Conservation (phyloP, 1,140 invertebrate species). For the Nebria ingens region DNA sequence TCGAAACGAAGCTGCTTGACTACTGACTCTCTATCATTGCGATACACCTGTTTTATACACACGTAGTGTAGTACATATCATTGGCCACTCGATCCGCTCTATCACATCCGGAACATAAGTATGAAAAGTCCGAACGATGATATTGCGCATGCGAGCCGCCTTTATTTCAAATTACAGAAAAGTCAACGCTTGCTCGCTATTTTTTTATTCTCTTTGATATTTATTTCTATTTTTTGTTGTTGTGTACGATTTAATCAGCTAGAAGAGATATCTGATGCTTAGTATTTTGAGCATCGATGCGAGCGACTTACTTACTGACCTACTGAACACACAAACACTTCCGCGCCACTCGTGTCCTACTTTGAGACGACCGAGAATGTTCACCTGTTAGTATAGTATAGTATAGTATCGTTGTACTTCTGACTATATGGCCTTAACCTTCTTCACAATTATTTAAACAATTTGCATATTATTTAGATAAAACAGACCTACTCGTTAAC, state of each 20-base stretch:
- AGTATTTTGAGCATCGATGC: background rate
- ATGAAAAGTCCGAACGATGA: background rate
- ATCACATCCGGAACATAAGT: background rate
- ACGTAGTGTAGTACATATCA: no score
- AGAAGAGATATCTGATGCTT: background rate
- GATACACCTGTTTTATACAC: background rate
- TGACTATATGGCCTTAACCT: no score
- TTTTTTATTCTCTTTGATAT: background rate
- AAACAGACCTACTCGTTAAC: no score
- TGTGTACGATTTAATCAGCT: background rate
- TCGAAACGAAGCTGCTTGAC: background rate
- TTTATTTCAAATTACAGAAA: no score
- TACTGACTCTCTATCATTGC: background rate
- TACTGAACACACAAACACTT: background rate
- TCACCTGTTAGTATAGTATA: no score
- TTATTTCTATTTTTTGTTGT: background rate
- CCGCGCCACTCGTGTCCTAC: background rate
- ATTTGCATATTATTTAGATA: no score
- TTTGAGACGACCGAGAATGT: background rate
- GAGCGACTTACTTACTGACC: conserved; percentile 4
- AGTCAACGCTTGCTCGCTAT: background rate
- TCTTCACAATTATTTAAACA: no score
- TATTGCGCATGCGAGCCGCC: background rate
- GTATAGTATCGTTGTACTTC: no score
- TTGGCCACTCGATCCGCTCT: background rate